Evolutionary conservation across 2,113 vertebrate genomes (phyloP).

Genomic region (Ia io): DNA sequence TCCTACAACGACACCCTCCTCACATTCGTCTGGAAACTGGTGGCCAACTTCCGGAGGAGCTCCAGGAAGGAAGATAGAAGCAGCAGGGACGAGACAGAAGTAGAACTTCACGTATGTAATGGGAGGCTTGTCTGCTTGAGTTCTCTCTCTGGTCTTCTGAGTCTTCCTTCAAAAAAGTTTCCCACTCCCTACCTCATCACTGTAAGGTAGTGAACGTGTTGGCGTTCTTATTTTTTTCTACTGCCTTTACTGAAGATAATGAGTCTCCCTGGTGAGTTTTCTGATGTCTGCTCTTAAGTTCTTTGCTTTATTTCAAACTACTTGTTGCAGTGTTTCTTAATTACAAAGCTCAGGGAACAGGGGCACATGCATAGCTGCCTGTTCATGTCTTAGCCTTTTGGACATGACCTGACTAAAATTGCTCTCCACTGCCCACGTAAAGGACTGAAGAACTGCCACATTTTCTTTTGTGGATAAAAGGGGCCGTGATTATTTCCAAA

Average conservation of each 20-base stretch:
- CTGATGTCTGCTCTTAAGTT: not conserved
- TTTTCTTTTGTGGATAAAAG: not conserved
- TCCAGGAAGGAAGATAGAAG: slow-evolving; percentile 83
- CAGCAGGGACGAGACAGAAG: slow-evolving; percentile 80
- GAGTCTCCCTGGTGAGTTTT: not conserved
- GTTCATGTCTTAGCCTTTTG: not conserved
- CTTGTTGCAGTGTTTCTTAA: not conserved
- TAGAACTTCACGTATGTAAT: slow-evolving; percentile 77
- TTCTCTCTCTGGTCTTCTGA: not conserved
- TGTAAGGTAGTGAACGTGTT: not conserved
- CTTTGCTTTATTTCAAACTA: not conserved
- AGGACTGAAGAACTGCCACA: not conserved
- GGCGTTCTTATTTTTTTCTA: not conserved
- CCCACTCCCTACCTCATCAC: not conserved
- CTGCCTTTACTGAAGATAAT: not conserved
- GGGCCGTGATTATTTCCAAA: not conserved
- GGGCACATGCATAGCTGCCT: not conserved
- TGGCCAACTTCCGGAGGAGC: slow-evolving; percentile 84
- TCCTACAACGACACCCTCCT: slow-evolving; percentile 86
- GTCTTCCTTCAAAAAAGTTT: not conserved
- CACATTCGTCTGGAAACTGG: slow-evolving; percentile 87
- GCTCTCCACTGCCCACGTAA: not conserved
- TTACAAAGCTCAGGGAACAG: not conserved
- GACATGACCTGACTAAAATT: not conserved
- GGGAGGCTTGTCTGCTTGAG: not conserved